Evolutionary conservation across 2,888 invertebrate species (phyloP).

Genomic region (Sarcophaga subvicina): DNA sequence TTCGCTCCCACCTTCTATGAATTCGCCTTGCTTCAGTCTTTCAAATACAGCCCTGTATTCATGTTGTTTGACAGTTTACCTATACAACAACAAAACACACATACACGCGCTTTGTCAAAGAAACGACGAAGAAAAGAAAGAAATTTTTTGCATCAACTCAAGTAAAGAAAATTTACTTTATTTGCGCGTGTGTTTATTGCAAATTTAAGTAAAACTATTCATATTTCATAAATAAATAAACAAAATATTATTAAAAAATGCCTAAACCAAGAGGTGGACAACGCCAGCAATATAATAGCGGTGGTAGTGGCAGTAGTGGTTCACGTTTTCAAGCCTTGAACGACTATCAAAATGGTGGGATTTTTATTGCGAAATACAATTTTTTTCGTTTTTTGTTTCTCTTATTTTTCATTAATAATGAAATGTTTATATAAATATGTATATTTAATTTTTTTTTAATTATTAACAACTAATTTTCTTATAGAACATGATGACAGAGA

Average conservation of each 20-base stretch:
- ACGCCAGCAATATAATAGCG: slow-evolving; percentile 71
- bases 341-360: slow-evolving; percentile 76
- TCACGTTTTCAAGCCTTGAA: slow-evolving; percentile 76
- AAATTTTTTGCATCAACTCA: slow-evolving; percentile 42
- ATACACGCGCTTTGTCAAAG: slow-evolving; percentile 44
- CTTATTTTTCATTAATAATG: neutral
- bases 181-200: slow-evolving; percentile 23
- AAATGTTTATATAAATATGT: neutral
- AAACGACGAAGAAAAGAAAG: slow-evolving; percentile 18
- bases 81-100: slow-evolving; percentile 49
- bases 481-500: slow-evolving; percentile 75
- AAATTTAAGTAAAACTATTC: slow-evolving; percentile 11
- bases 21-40: neutral
- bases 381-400: neutral
- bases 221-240: slow-evolving; percentile 39
- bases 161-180: slow-evolving; percentile 37
- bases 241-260: slow-evolving; percentile 62
- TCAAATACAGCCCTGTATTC: slow-evolving; percentile 11
- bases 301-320: slow-evolving; percentile 71
- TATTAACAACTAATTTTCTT: neutral
- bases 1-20: no score
- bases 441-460: neutral
- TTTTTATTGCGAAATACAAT: slow-evolving; percentile 51
- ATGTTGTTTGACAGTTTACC: slow-evolving; percentile 38
- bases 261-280: slow-evolving; percentile 74